Base-by-base conservation (phyloP, 2,797 vertebrate species). In the Acestrorhynchus altus region DNA sequence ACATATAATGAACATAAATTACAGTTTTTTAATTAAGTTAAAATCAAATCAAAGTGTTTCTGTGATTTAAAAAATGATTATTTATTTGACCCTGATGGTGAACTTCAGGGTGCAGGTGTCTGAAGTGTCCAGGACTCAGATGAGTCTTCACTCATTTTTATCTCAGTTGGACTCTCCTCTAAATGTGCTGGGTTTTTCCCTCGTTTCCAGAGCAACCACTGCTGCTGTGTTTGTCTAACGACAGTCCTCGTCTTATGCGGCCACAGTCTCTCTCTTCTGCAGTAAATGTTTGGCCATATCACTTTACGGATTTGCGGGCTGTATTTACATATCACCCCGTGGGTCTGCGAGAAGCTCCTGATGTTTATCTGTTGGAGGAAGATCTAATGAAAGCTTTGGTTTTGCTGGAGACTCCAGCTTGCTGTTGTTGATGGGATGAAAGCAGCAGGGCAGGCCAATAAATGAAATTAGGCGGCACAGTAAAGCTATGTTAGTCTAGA, bases 201-300 rank as follows among this genome's bases (percentile, higher is more conserved):
- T 71, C 24, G 60, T 61, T 63, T 13, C 40, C 31, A 60, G 63
- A 64, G 79, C 42, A 57, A 73, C 51, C 31, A 18, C 44, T 59
- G n/a, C 72, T 74, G 71, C 44, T 47, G 42, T 72, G 51, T 68
- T 86, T 79, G 52, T 0, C 0, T 72, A 81, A 76, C 40, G 42
- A n/a, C 71, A 28, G 71, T 72, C 73, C 64, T 64, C 31, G 69
- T 76, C 70, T 73, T n/a, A 72, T 79, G 66, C 63, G 28, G 52
- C 76, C 47, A 72, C 56, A 24, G 10, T 12, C 52, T 20, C 51
- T 10, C 12, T 76, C 15, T 39, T 66, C 20, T 68, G 72, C 77
- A 84, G 83, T 72, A 79, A 81, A 74, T 87, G 85, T 91, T 87
- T 88, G 86, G 64, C 69, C 73, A 35, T 82, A 74, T 82, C 78